A percentile compares a stretch with the other conserved stretches of the same genome.
These are phyloP conservation scores for Peromyscus maniculatus DNA, from an alignment of 2,113 vertebrate genomes.

Conservation along the genomic window DNA sequence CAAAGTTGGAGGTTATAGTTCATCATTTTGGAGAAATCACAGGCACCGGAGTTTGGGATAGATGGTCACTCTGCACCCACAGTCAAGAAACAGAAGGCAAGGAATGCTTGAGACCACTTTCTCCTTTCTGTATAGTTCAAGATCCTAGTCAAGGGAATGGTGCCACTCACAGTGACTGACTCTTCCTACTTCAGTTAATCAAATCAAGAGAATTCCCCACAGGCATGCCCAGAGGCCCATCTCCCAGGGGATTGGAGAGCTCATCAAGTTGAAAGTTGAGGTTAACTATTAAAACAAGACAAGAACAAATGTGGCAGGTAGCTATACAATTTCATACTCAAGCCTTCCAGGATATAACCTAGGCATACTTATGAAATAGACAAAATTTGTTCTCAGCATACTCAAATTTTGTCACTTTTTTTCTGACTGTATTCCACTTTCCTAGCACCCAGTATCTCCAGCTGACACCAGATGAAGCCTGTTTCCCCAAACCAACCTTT, in stretches of 20 bases:
- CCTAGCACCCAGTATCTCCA: neutral
- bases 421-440: neutral
- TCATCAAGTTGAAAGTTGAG: neutral
- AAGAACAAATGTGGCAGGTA: constrained; percentile 21
- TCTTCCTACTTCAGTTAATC: neutral
- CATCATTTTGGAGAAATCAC: neutral
- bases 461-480: neutral
- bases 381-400: neutral
- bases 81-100: neutral
- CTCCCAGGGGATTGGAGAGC: neutral
- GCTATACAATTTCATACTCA: neutral
- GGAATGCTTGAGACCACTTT: neutral
- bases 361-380: neutral
- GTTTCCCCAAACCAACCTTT: neutral
- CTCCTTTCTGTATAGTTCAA: neutral
- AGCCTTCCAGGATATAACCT: neutral
- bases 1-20: neutral
- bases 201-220: neutral
- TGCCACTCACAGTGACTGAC: neutral
- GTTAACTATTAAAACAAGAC: neutral
- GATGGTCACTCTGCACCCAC: neutral
- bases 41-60: neutral
- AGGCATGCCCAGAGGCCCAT: no score
- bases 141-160: neutral
- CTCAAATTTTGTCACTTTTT: neutral